A percentile compares a stretch with the other conserved stretches of the same genome.
These are phyloP conservation scores for Lagodon rhomboides DNA, from an alignment of 2,797 vertebrate genomes.

Conservation along the genomic window DNA sequence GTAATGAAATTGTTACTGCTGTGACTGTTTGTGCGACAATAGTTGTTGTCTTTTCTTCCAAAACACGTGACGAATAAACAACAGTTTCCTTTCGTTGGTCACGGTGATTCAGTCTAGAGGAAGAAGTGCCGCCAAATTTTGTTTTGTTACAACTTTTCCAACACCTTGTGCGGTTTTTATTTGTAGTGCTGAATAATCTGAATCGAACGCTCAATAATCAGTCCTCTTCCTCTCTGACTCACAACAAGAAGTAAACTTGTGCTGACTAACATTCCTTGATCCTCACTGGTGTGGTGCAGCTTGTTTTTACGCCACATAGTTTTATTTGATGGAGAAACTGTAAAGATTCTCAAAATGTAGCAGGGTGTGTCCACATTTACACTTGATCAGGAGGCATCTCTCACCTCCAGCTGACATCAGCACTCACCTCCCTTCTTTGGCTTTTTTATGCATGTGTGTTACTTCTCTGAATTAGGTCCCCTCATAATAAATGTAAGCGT, in stretches of 20 bases:
- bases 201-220: not conserved
- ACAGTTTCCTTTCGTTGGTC: not conserved
- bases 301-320: not conserved
- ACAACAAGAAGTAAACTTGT: not conserved
- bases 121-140: not conserved
- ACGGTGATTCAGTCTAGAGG: not conserved
- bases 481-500: slow-evolving; percentile 74
- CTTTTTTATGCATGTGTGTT: slow-evolving; percentile 5
- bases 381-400: not conserved
- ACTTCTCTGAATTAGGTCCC: slow-evolving; percentile 28
- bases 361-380: not conserved
- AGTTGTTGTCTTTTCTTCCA: slow-evolving; percentile 5
- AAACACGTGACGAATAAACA: slow-evolving; percentile 9
- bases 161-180: not conserved
- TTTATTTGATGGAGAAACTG: not conserved
- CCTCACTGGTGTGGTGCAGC: not conserved
- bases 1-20: not conserved
- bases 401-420: not conserved
- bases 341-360: not conserved
- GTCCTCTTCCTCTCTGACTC: not conserved
- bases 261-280: not conserved
- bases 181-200: not conserved
- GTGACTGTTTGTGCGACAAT: not conserved
- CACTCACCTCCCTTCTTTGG: not conserved
- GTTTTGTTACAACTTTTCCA: not conserved